These are phyloP conservation scores for Temnothorax unifasciatus DNA, from an alignment of 2,888 invertebrate genomes.

Conservation along the genomic window DNA sequence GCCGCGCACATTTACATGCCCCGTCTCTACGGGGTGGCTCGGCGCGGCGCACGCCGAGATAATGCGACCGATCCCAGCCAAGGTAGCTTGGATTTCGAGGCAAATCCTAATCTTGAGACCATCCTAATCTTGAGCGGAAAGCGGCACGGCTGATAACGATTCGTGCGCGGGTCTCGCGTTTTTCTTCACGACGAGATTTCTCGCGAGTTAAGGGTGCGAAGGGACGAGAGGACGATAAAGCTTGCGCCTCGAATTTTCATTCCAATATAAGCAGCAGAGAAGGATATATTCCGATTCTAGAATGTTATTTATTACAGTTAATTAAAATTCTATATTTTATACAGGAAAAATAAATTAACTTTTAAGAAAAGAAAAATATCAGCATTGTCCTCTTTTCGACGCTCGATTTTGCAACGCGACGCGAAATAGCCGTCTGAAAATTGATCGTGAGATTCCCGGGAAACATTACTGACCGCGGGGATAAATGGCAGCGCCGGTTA, in stretches of 20 bases:
- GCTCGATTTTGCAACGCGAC: slow-evolving; percentile 24
- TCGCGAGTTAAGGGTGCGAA: background rate
- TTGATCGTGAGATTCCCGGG: slow-evolving; percentile 17
- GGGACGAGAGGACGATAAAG: background rate
- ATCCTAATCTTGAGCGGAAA: background rate
- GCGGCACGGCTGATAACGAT: background rate
- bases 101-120: slow-evolving; percentile 31
- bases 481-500: slow-evolving; percentile 36
- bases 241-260: background rate
- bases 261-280: background rate
- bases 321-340: background rate
- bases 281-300: background rate
- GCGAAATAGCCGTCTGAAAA: slow-evolving; percentile 27
- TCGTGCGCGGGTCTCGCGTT: background rate
- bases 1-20: slow-evolving; percentile 77
- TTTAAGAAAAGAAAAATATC: background rate
- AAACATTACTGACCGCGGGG: slow-evolving; percentile 26
- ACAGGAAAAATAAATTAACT: background rate
- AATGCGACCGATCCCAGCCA: slow-evolving; percentile 39
- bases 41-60: slow-evolving; percentile 58
- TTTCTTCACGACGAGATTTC: background rate
- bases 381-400: background rate
- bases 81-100: slow-evolving; percentile 4
- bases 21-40: slow-evolving; percentile 78
- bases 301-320: background rate